phyloP scores from a whole-genome alignment of 2,797 vertebrate genomes.

The Notamacropus eugenii region DNA sequence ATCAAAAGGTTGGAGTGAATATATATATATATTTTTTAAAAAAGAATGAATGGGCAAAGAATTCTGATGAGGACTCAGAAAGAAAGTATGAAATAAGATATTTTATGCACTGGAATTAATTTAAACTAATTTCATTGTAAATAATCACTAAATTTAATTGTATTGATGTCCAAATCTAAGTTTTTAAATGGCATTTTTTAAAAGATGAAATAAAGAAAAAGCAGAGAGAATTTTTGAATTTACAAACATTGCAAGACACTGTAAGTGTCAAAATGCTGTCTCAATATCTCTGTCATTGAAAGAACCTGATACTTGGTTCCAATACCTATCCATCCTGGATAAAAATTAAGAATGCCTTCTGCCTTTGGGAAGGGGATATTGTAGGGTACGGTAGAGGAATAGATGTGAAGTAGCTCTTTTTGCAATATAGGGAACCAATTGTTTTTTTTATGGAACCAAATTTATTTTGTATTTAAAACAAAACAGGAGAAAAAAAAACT shows the following conservation, averaged over 20 bases:
- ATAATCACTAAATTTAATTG: not conserved
- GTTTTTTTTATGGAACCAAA: not conserved
- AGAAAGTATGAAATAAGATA: not conserved
- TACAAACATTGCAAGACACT: not conserved
- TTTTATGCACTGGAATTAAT: not conserved
- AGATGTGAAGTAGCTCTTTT: not conserved
- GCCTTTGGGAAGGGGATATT: not conserved
- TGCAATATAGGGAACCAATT: not conserved
- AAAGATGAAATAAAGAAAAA: not conserved
- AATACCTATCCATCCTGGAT: not conserved
- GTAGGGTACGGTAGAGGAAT: not conserved
- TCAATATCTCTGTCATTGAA: not conserved
- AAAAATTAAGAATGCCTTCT: not conserved
- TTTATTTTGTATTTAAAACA: not conserved
- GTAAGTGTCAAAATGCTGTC: not conserved
- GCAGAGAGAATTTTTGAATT: not conserved
- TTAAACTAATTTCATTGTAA: not conserved
- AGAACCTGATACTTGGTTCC: not conserved
- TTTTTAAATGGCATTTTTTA: not conserved
- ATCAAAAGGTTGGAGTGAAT: not conserved
- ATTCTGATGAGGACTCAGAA: not conserved
- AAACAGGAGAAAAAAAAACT: not conserved
- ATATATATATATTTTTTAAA: not conserved
- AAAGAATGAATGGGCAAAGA: not conserved
- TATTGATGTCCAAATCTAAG: not conserved